Evolutionary conservation across 2,113 vertebrate species (phyloP), one percentile per base, ranked within the genome.

Genomic region (Prunella fulvescens): DNA sequence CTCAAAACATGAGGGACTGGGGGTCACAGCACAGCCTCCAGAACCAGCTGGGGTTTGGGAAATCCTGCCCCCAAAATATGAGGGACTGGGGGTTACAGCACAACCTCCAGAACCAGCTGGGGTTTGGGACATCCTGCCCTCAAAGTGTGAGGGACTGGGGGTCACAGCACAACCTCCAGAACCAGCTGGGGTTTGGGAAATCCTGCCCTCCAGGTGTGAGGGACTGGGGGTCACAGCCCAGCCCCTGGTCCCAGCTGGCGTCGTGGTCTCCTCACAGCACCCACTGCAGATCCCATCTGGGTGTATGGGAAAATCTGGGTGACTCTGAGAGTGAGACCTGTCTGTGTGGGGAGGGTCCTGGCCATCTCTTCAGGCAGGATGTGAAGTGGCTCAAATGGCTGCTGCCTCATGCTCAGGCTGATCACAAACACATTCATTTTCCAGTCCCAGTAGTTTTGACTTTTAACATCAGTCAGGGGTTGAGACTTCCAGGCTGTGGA

Each of bases 401-500:
- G 60, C 50, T 74, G 45, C 26, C 39, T 76, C 33, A 6, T 11
- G 18, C 37, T 17, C 3, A 6, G 25, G 18, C 28, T 1, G 1
- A 7, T 51, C 71, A 28, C 5, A 1, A 29, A 26, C 8, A 25
- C 7, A 1, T 39, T 65, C 0, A 0, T 40, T 53, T 73, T 58
- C 33, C 29, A 26, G 24, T 29, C 22, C 57, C 35, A 1, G 23
- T 6, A 12, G 20, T 26, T 84, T 25, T 15, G 28, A 16, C 12
- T 48, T 70, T 62, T 64, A 31, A 13, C 18, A 2, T 56, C 25
- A 50, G 22, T 50, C 44, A 20, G 25, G n/a, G 20, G 15, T 53
- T 61, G 86, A 31, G 61, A 25, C 37, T 90, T 24, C 51, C 57
- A 48, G n/a, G 11, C 39, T 53, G 37, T 9, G 40, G 44, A 80